These are phyloP conservation scores for Biston stratarius DNA, from an alignment of 2,888 invertebrate genomes.

Conservation along the genomic window DNA sequence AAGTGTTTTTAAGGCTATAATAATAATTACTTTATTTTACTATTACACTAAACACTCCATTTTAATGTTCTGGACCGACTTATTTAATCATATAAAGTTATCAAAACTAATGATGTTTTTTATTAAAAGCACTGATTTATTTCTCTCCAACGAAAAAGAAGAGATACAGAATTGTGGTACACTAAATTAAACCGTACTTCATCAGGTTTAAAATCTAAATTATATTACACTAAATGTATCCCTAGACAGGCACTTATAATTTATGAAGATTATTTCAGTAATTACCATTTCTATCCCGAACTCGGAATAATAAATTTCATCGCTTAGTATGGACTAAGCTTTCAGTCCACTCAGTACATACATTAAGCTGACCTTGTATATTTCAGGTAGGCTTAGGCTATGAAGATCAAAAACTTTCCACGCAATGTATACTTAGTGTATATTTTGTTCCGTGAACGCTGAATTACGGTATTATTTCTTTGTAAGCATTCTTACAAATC, in stretches of 20 bases:
- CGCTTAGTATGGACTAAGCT: conserved; percentile 17
- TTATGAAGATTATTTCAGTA: conserved; percentile 17
- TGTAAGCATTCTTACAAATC: no score
- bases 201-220: background rate
- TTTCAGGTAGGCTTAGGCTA: background rate
- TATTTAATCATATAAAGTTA: background rate
- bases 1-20: no score
- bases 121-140: background rate
- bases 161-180: background rate
- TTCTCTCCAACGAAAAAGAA: background rate
- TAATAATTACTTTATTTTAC: no score
- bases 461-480: no score
- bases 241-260: conserved; percentile 1
- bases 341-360: conserved; percentile 23
- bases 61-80: no score
- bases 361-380: conserved; percentile 29
- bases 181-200: background rate
- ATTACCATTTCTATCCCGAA: conserved; percentile 15
- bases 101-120: background rate
- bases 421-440: background rate
- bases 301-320: conserved; percentile 17
- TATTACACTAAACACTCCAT: no score
- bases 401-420: background rate
- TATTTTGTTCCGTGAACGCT: background rate
- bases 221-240: background rate